Percentiles rank a stretch among this genome's conserved stretches.
phyloP scores from a whole-genome alignment of 2,888 invertebrate genomes.

The Cloeon dipterum region DNA sequence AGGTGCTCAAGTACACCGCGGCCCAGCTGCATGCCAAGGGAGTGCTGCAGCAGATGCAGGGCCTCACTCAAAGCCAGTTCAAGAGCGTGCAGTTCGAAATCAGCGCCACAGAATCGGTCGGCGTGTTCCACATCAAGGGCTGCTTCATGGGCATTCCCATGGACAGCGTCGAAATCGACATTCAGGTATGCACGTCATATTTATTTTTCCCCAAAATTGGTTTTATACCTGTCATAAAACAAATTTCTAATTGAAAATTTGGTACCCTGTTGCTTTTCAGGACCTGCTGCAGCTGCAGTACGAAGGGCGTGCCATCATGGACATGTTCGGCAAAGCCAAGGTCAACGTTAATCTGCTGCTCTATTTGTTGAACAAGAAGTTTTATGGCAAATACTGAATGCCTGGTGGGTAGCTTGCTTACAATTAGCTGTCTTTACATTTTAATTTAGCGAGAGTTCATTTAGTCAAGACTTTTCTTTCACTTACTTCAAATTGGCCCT shows the following conservation, averaged over 20 bases:
- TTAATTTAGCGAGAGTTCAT: no score
- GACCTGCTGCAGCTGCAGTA: slow-evolving; percentile 51
- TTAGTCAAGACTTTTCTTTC: no score
- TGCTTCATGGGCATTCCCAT: slow-evolving; percentile 56
- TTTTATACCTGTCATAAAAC: no score
- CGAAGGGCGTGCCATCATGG: slow-evolving; percentile 50
- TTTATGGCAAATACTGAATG: slow-evolving; percentile 51
- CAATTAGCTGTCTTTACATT: no score
- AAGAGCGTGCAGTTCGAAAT: slow-evolving; percentile 57
- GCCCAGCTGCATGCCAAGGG: slow-evolving; percentile 46
- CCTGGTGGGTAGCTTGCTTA: no score
- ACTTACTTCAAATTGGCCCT: no score
- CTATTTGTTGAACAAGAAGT: slow-evolving; percentile 50
- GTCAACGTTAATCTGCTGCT: slow-evolving; percentile 54
- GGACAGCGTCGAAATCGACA: slow-evolving; percentile 45
- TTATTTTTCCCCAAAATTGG: not conserved
- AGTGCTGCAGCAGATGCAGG: slow-evolving; percentile 43
- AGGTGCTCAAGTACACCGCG: slow-evolving; percentile 39
- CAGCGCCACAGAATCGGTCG: slow-evolving; percentile 35
- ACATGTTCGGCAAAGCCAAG: slow-evolving; percentile 55
- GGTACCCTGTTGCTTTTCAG: slow-evolving; percentile 18
- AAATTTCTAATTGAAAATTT: not conserved
- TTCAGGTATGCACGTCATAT: slow-evolving; percentile 21
- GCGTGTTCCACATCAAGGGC: slow-evolving; percentile 42
- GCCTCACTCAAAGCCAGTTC: slow-evolving; percentile 38